Evolutionary conservation across 1,140 invertebrate species (phyloP), one percentile per base, ranked within the genome.

Genomic region (Drosophila kepulauana): DNA sequence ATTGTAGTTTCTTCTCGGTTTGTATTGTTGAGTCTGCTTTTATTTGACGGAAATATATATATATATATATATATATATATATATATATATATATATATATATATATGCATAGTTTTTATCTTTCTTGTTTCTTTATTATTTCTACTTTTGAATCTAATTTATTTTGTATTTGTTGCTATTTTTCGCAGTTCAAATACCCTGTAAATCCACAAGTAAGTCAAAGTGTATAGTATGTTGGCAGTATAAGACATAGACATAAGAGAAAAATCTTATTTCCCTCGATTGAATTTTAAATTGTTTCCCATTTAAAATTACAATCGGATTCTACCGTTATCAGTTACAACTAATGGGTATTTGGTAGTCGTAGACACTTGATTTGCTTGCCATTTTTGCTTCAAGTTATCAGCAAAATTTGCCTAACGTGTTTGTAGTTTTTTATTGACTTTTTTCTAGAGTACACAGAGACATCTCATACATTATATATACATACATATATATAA

Each of bases 371-470:
- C 11, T 58, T 48, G 10, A 4, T 56, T 45, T 5, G 45, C 8
- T 10, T 5, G 28, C 25, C 11, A 11, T 41, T 59, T 65, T 65
- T 65, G n/a, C 20, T 35, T 52, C 1, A 63, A 58, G 35, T 71
- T 84, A 84, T 82, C 80, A 82, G 80, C 51, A 71, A 64, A 58
- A 75, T 82, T 82, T 67, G 62, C 69, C 65, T 71, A 81, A 78
- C 65, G 43, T 78, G 69, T 78, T 81, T 66, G 16, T 66, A 10
- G 43, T 67, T 67, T 30, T 38, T 70, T 57, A 41, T 69, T 62
- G 20, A 54, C 52, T 45, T 76, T 63, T 49, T 49, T 57, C n/a
- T 20, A 41, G 54, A 57, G 62, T 71, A 57, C 33, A 41, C 59
- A 57, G 20, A 62, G 25, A 63, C 28, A 25, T 35, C 20, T 52